phyloP scores from a whole-genome alignment of 2,888 invertebrate species.

The Prostheceraeus crozeri region DNA sequence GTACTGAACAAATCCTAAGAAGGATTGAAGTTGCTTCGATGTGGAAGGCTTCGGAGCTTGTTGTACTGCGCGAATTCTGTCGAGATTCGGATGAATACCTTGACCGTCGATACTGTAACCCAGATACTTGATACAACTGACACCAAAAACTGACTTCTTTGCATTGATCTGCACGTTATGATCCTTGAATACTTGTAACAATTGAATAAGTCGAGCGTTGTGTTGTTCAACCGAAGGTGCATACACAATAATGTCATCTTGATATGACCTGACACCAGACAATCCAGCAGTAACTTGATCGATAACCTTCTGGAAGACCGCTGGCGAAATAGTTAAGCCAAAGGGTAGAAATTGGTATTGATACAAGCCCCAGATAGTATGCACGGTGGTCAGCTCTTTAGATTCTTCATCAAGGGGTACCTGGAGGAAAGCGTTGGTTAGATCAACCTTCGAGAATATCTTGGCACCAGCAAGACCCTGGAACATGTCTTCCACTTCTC shows the following conservation, averaged over 20 bases:
- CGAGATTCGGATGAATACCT: slow-evolving; percentile 15
- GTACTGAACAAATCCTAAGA: slow-evolving; percentile 6
- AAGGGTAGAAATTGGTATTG: too few relatives aligned
- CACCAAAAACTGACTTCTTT: neutral
- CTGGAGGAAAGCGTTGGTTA: neutral
- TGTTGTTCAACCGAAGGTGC: neutral
- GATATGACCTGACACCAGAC: slow-evolving; percentile 3
- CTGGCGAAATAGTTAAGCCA: neutral
- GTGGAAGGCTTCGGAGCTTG: slow-evolving; percentile 9
- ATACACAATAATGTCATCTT: slow-evolving; percentile 20
- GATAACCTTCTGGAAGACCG: neutral
- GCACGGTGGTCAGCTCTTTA: neutral
- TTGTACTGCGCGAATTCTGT: slow-evolving; percentile 8
- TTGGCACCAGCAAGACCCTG: neutral
- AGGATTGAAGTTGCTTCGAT: neutral
- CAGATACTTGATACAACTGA: neutral
- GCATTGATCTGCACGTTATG: slow-evolving; percentile 10
- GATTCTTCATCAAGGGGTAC: neutral
- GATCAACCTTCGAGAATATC: slow-evolving; percentile 13
- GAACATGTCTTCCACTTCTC: slow-evolving; percentile 27
- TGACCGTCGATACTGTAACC: neutral
- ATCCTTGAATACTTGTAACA: slow-evolving; percentile 5
- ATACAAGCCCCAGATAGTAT: too few relatives aligned
- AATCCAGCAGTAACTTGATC: neutral
- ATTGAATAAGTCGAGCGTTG: neutral